Evolutionary conservation across 2,113 vertebrate genomes (phyloP), one percentile per base, ranked within the genome.

Genomic region (Limnothrissa miodon): DNA sequence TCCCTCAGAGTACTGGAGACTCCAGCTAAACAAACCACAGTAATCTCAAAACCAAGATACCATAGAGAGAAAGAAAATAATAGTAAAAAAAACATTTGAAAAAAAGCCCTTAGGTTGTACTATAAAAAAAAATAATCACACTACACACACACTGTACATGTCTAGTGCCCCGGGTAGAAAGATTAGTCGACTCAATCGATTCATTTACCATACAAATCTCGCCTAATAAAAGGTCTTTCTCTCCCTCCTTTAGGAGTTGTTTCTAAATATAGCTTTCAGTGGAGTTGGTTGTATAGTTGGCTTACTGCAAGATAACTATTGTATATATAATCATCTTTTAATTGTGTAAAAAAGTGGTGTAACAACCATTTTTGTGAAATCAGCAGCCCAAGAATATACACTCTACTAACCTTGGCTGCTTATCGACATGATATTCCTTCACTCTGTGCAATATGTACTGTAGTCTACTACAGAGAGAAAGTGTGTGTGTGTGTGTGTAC

Each of bases 401-500:
- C 46, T 51, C 19, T 17, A 17, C 46, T 51, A 51, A 1, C 17
- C 51, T 56, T 56, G 6, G 51, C 4, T 56, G 23, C 5, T 19
- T 23, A 56, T 2, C 42, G 6, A 42, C 42, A 42, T n/a, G n/a
- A n/a, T n/a, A n/a, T n/a, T n/a, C n/a, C n/a, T n/a, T n/a, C n/a
- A n/a, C n/a, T n/a, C 42, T 42, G 42, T 42, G 42, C 42, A 42
- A 42, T 42, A 42, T 6, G 42, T 42, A 42, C 2, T 6, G 42
- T n/a, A n/a, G n/a, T 42, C 42, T 42, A 2, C 42, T 66, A 25
- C 29, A 25, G 59, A 33, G 59, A 33, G 66, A 15, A 13, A 36
- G 66, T 74, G 66, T 74, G 29, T 74, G 66, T 74, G 66, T 74
- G 66, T 39, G 42, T 78, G 8, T 7, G 89, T 89, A 98, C 97